phyloP scores from a whole-genome alignment of 1,140 invertebrate species.

The Psix sp. region DNA sequence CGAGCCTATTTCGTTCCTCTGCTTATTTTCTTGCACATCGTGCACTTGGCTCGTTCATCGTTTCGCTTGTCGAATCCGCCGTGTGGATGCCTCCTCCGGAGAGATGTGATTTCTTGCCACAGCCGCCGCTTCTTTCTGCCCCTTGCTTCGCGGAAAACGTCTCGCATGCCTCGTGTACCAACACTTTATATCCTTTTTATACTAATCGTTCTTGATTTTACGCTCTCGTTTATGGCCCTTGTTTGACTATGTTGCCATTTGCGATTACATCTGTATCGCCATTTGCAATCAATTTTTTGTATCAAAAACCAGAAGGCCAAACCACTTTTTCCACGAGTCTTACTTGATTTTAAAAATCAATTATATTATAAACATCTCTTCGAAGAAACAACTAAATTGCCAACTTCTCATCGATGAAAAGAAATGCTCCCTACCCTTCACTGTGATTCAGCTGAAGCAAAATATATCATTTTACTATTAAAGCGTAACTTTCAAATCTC shows the following conservation, averaged over 20 bases:
- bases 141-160: conserved; percentile 12
- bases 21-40: conserved; percentile 45
- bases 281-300: too few relatives aligned
- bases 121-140: not conserved
- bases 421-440: too few relatives aligned
- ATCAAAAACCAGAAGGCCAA: too few relatives aligned
- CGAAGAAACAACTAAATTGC: too few relatives aligned
- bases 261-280: not conserved
- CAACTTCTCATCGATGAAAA: too few relatives aligned
- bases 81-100: conserved; percentile 34
- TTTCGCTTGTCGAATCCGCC: conserved; percentile 28
- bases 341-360: too few relatives aligned
- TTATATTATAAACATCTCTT: too few relatives aligned
- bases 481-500: too few relatives aligned
- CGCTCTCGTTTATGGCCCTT: conserved; percentile 6
- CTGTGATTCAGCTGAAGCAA: too few relatives aligned
- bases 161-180: not conserved
- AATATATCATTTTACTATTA: too few relatives aligned
- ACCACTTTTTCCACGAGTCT: too few relatives aligned
- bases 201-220: conserved; percentile 35
- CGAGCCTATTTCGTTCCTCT: conserved; percentile 46
- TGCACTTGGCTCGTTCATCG: conserved; percentile 32
- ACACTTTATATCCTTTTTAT: conserved; percentile 27
- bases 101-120: conserved; percentile 45
- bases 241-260: conserved; percentile 9